phyloP scores from a whole-genome alignment of 2,888 invertebrate species.

The Gonocerus acuteangulatus region DNA sequence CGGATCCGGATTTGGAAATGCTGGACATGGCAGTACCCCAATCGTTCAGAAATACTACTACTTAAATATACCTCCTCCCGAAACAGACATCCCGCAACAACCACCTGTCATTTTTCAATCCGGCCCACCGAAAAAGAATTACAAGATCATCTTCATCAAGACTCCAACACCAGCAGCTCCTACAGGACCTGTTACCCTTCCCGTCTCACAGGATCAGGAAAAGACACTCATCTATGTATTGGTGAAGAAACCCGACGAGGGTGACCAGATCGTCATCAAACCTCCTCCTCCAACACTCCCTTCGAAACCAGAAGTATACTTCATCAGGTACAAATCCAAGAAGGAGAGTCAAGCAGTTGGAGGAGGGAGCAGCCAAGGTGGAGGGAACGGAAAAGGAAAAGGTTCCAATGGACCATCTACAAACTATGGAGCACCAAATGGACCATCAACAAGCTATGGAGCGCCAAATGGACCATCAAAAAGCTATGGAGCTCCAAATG shows the following conservation, averaged over 20 bases:
- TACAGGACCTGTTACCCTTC: slow-evolving; percentile 69
- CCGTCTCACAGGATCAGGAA: slow-evolving; percentile 70
- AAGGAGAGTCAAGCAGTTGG: slow-evolving; percentile 43
- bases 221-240: slow-evolving; percentile 82
- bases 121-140: slow-evolving; percentile 74
- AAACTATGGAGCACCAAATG: too few relatives aligned
- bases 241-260: slow-evolving; percentile 80
- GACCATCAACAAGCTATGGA: too few relatives aligned
- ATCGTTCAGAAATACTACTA: slow-evolving; percentile 80
- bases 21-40: slow-evolving; percentile 43
- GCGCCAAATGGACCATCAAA: too few relatives aligned
- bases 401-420: too few relatives aligned
- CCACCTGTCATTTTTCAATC: slow-evolving; percentile 57
- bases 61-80: slow-evolving; percentile 83
- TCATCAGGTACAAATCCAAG: slow-evolving; percentile 64
- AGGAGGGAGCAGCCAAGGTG: slow-evolving; percentile 41
- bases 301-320: slow-evolving; percentile 83
- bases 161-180: slow-evolving; percentile 49
- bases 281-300: slow-evolving; percentile 72
- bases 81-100: slow-evolving; percentile 59
- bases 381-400: slow-evolving; percentile 34
- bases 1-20: too few relatives aligned
- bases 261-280: slow-evolving; percentile 69
- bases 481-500: too few relatives aligned
- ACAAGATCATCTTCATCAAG: slow-evolving; percentile 89